phyloP scores from a whole-genome alignment of 1,140 invertebrate genomes.

The Psix sp. region DNA sequence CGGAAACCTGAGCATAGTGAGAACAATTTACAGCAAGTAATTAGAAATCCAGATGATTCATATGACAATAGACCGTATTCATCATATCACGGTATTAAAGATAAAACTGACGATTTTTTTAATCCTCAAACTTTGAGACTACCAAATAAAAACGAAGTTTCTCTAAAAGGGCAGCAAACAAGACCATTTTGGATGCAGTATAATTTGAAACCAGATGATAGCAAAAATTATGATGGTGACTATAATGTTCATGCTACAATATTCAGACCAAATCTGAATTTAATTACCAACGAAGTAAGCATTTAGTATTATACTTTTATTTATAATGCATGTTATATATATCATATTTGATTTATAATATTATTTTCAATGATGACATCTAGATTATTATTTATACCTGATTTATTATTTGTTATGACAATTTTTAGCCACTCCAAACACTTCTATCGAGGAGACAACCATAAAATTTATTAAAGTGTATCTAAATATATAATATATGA shows the following conservation, averaged over 20 bases:
- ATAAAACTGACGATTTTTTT: constrained; percentile 66
- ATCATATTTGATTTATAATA: too few species aligned
- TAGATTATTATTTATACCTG: too few species aligned
- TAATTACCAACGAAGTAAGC: constrained; percentile 67
- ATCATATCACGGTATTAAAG: constrained; percentile 64
- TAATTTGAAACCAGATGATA: constrained; percentile 64
- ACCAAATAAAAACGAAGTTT: constrained; percentile 68
- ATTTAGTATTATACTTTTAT: too few species aligned
- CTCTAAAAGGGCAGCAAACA: constrained; percentile 51
- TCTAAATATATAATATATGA: too few species aligned
- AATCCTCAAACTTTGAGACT: constrained; percentile 66
- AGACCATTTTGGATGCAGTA: constrained; percentile 64
- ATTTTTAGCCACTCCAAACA: too few species aligned
- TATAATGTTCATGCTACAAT: constrained; percentile 69
- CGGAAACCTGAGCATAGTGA: too few species aligned
- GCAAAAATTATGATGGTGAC: constrained; percentile 63
- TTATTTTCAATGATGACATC: too few species aligned
- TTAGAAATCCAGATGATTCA: constrained; percentile 56
- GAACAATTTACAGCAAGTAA: constrained; percentile 62
- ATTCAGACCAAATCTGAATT: constrained; percentile 69
- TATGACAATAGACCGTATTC: constrained; percentile 46
- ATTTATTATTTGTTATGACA: too few species aligned
- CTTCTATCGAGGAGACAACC: too few species aligned
- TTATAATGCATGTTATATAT: too few species aligned
- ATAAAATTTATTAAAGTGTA: too few species aligned